These are phyloP conservation scores for Amphipyra tragopoginis DNA, from an alignment of 2,888 invertebrate genomes.

Conservation along the genomic window DNA sequence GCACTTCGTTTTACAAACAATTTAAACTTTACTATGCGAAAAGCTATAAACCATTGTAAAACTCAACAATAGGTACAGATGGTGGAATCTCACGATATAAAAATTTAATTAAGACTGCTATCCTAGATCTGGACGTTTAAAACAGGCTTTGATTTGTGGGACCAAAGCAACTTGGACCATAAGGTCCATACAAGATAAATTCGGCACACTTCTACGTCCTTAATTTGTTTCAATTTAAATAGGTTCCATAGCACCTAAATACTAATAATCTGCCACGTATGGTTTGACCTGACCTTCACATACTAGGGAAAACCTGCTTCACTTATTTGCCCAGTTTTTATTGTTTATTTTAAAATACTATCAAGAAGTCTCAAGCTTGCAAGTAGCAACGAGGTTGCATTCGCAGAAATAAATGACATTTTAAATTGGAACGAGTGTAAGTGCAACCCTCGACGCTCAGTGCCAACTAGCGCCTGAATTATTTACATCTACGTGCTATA, in stretches of 20 bases:
- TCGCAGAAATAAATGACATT: conserved; percentile 78
- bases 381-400: conserved; percentile 61
- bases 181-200: too few species aligned
- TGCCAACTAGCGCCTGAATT: conserved; percentile 61
- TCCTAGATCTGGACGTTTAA: conserved; percentile 32
- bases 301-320: too few species aligned
- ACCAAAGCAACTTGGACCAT: neutral
- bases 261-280: too few species aligned
- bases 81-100: conserved; percentile 41
- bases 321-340: too few species aligned
- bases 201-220: too few species aligned
- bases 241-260: too few species aligned
- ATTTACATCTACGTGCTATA: conserved; percentile 55
- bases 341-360: conserved; percentile 11
- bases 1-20: conserved; percentile 41
- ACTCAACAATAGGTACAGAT: conserved; percentile 20
- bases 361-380: conserved; percentile 44
- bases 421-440: conserved; percentile 75
- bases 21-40: conserved; percentile 48
- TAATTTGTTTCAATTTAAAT: too few species aligned
- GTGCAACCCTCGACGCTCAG: conserved; percentile 59
- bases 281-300: too few species aligned
- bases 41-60: conserved; percentile 49
- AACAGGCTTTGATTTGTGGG: conserved; percentile 25
- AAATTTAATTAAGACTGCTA: conserved; percentile 39